A percentile compares a stretch with the other conserved stretches of the same genome.
These are phyloP conservation scores for Drosophila atripex DNA, from an alignment of 2,888 invertebrate species.

Conservation along the genomic window DNA sequence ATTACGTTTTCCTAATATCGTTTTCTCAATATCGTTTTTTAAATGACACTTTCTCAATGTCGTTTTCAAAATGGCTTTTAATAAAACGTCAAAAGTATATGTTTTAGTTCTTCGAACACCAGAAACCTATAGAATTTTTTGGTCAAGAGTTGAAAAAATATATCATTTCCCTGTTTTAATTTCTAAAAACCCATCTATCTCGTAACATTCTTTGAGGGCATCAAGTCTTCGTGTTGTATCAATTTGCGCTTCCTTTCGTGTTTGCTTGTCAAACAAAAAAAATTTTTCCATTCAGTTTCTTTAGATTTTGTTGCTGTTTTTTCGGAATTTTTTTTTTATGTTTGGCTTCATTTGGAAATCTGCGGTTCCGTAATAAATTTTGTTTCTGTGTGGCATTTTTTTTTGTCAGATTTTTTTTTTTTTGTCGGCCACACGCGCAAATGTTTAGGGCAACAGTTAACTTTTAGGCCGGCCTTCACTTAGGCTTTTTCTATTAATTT, in stretches of 20 bases:
- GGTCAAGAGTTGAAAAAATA: no score
- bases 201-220: constrained; percentile 2
- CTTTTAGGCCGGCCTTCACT: constrained; percentile 46
- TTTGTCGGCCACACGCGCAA: constrained; percentile 29
- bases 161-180: no score
- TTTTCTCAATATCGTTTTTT: no score
- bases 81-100: no score
- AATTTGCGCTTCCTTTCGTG: constrained; percentile 23
- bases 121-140: no score
- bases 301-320: neutral
- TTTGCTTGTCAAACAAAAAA: constrained; percentile 46
- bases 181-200: no score
- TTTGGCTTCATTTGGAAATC: constrained; percentile 37
- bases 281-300: constrained; percentile 24
- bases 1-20: no score
- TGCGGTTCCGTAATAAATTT: constrained; percentile 41
- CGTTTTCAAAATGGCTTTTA: no score
- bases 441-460: constrained; percentile 45
- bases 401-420: constrained; percentile 15
- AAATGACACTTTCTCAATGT: no score
- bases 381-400: constrained; percentile 17
- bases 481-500: constrained; percentile 43
- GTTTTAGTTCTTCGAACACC: no score
- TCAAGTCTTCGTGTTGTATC: neutral
- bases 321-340: constrained; percentile 2